Evolutionary conservation across 1,140 invertebrate genomes (phyloP).

Genomic region (Heliconius hewitsoni): DNA sequence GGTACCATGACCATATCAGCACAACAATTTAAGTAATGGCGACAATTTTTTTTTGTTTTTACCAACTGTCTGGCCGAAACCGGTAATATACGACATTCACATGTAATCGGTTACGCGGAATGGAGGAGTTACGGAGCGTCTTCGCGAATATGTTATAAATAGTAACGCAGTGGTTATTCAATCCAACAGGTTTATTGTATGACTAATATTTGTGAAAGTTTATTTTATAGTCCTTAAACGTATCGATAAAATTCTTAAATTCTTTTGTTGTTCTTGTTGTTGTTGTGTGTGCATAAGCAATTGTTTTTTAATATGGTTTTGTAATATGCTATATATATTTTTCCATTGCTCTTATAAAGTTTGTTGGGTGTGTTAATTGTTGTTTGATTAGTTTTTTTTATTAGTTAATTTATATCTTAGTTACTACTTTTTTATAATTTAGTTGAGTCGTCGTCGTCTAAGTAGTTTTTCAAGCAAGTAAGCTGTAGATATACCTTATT

Average conservation of each 20-base stretch:
- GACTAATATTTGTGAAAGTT: slow-evolving; percentile 15
- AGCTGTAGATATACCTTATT: too few species aligned
- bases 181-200: slow-evolving; percentile 17
- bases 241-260: background rate
- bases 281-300: background rate
- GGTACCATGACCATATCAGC: background rate
- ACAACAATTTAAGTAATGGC: background rate
- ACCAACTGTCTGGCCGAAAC: slow-evolving; percentile 17
- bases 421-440: too few species aligned
- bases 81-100: background rate
- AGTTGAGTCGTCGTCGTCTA: too few species aligned
- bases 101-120: slow-evolving; percentile 23
- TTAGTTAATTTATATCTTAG: too few species aligned
- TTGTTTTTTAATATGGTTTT: background rate
- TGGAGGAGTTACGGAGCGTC: background rate
- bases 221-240: background rate
- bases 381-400: too few species aligned
- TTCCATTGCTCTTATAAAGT: background rate
- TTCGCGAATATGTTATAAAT: slow-evolving; percentile 19
- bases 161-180: slow-evolving; percentile 18
- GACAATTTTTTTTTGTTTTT: slow-evolving; percentile 8
- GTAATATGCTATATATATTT: background rate
- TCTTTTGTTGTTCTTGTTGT: background rate
- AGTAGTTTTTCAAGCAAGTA: too few species aligned
- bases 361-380: background rate